Evolutionary conservation across 2,888 invertebrate species (phyloP), one percentile per base, ranked within the genome.

Genomic region (Daptonema setosum): DNA sequence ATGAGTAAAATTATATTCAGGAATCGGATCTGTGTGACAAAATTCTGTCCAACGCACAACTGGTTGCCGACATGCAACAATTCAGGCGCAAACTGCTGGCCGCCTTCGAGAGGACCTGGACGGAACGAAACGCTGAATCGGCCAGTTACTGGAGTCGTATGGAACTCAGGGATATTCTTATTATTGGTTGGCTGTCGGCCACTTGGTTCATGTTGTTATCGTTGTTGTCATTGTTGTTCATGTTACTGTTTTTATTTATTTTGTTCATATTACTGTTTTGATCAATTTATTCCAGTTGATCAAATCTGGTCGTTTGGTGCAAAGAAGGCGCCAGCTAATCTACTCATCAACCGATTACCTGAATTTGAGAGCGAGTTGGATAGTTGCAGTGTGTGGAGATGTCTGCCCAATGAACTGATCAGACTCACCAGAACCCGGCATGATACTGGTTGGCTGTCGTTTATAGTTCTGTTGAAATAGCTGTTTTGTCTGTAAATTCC

Each of bases 271-370:
- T n/a, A n/a, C n/a, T n/a, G n/a, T n/a, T n/a, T n/a, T n/a, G n/a
- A n/a, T n/a, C n/a, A n/a, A n/a, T n/a, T 50, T 24, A 2, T 11
- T n/a, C 28, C 29, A 2, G 29, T 55, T 25, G 66, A 72, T 57
- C 61, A 72, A 80, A 73, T 97, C 63, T 93, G 91, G 91, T 81
- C 85, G 2, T 82, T 93, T 62, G 91, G 95, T 0, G 88, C 90
- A 2, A 80, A 83, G 61, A 81, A 83, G 69, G 84, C 83, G 68
- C 87, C 88, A 54, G 80, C 86, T 1, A 97, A 95, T 75, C 73
- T 95, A 59, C 75, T 97, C 51, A 72, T 97, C 2, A 93, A 93
- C 72, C 77, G 80, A 60, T 81, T 83, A 0, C 65, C 74, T 25
- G 80, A 80, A 71, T 84, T 83, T 64, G 73, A 75, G n/a, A 45